A percentile compares a stretch with the other conserved stretches of the same genome.
These are phyloP conservation scores for Eledone cirrhosa DNA, from an alignment of 2,888 invertebrate species.

Conservation along the genomic window DNA sequence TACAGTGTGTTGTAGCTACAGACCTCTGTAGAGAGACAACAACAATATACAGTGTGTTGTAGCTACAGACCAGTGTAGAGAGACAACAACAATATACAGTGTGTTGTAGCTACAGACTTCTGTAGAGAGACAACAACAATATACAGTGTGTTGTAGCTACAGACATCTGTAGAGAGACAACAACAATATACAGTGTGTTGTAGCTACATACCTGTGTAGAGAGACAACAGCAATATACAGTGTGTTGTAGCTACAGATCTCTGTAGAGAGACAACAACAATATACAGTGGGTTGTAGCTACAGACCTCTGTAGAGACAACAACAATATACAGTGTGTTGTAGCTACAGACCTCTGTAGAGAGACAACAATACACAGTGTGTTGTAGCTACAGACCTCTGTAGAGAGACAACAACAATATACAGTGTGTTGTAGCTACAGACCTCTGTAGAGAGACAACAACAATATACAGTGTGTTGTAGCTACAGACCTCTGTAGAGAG, in stretches of 20 bases:
- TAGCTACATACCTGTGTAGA: slow-evolving; percentile 51
- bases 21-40: slow-evolving; percentile 42
- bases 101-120: slow-evolving; percentile 53
- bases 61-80: slow-evolving; percentile 50
- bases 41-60: no score
- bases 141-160: no score
- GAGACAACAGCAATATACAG: no score
- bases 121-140: slow-evolving; percentile 36
- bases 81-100: no score
- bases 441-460: slow-evolving; percentile 42
- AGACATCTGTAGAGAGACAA: slow-evolving; percentile 44
- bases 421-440: no score
- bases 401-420: slow-evolving; percentile 30
- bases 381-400: slow-evolving; percentile 52
- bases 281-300: no score
- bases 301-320: slow-evolving; percentile 45
- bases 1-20: no score
- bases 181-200: no score
- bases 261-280: slow-evolving; percentile 39
- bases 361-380: no score
- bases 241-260: no score
- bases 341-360: slow-evolving; percentile 51
- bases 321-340: no score
- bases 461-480: no score
- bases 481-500: slow-evolving; percentile 48